Conservation (phyloP, 2,888 invertebrate species). For the Poecilobothrus nobilitatus region DNA sequence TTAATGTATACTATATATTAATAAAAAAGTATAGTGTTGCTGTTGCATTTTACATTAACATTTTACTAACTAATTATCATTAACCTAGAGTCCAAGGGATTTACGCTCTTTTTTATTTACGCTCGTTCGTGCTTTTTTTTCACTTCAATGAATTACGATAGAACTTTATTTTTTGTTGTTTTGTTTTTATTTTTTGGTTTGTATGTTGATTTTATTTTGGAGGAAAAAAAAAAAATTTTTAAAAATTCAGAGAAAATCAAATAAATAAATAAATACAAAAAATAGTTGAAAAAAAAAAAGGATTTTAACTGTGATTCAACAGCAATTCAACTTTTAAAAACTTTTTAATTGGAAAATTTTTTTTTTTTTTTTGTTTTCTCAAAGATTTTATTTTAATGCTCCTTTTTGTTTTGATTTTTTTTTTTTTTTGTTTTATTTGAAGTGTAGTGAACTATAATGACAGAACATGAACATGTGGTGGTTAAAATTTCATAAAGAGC, state of each 20-base stretch:
- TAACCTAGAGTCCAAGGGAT: neutral
- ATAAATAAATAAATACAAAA: neutral
- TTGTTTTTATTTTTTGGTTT: neutral
- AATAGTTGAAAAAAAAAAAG: neutral
- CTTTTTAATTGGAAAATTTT: slow-evolving; percentile 1
- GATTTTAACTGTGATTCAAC: slow-evolving; percentile 3
- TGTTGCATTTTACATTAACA: neutral
- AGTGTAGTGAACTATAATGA: too few relatives aligned
- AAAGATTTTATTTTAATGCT: too few relatives aligned
- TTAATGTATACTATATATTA: neutral
- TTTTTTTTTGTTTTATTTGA: too few relatives aligned
- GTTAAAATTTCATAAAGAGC: too few relatives aligned
- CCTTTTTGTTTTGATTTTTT: too few relatives aligned
- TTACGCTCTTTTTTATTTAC: neutral
- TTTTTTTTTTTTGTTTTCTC: too few relatives aligned
- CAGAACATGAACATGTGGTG: too few relatives aligned
- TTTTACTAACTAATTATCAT: slow-evolving; percentile 4
- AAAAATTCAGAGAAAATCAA: too few relatives aligned
- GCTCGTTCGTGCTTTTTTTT: neutral
- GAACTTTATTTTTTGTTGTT: neutral
- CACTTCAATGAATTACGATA: neutral
- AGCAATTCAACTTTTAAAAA: slow-evolving; percentile 1
- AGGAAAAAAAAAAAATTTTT: neutral
- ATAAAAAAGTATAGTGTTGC: neutral
- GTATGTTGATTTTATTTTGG: slow-evolving; percentile 1